These are phyloP conservation scores for Theristicus caerulescens DNA, from an alignment of 2,113 vertebrate genomes.

Conservation along the genomic window DNA sequence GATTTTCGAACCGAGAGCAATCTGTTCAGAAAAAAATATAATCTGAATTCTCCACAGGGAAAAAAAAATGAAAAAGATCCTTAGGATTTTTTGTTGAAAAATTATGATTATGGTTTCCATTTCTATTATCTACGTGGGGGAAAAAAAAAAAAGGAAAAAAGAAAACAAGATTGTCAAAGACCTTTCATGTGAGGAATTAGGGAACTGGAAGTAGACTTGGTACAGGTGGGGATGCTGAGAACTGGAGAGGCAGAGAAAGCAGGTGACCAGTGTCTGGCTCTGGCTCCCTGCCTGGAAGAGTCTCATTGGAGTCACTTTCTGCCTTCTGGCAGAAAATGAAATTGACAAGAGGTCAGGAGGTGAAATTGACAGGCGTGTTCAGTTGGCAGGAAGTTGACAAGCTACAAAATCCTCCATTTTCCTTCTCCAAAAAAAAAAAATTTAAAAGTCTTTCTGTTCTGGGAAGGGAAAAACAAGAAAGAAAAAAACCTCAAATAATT, in stretches of 20 bases:
- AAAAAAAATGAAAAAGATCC: not conserved
- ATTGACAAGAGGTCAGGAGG: not conserved
- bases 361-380: not conserved
- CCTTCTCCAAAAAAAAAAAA: not conserved
- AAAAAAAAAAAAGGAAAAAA: not conserved
- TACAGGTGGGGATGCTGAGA: not conserved
- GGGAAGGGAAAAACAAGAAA: not conserved
- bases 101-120: not conserved
- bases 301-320: not conserved
- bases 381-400: not conserved
- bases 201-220: not conserved
- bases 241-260: not conserved
- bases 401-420: not conserved
- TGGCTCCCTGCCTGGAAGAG: constrained; percentile 34
- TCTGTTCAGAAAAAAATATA: not conserved
- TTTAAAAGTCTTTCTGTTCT: not conserved
- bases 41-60: not conserved
- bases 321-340: constrained; percentile 15
- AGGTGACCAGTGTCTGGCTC: constrained; percentile 12
- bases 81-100: not conserved
- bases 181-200: not conserved
- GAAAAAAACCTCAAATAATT: fast-evolving
- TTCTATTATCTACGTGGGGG: not conserved
- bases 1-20: not conserved
- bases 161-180: not conserved